phyloP scores from a whole-genome alignment of 2,888 invertebrate genomes.

The Lasius fuliginosus region DNA sequence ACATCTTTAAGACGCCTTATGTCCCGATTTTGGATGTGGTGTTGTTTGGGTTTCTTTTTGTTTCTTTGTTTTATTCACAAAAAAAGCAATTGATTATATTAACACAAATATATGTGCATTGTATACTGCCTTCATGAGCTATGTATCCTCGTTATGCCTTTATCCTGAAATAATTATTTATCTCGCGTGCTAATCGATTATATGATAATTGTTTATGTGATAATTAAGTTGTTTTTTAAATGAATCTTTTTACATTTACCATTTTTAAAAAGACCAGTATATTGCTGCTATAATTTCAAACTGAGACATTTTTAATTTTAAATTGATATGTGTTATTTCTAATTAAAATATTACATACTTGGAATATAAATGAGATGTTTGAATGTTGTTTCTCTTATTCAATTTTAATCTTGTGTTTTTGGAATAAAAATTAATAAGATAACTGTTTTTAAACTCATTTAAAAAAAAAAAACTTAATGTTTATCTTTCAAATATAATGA shows the following conservation, averaged over 20 bases:
- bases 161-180: neutral
- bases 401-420: too few relatives aligned
- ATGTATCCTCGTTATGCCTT: neutral
- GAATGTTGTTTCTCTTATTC: too few relatives aligned
- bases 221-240: neutral
- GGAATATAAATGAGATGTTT: too few relatives aligned
- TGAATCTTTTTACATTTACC: neutral
- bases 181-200: neutral
- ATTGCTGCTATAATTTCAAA: neutral
- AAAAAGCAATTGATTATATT: neutral
- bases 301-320: neutral
- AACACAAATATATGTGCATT: neutral
- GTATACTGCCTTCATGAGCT: neutral
- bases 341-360: too few relatives aligned
- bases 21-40: too few relatives aligned
- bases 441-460: neutral
- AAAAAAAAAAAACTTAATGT: neutral
- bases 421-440: neutral
- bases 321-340: too few relatives aligned
- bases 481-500: neutral
- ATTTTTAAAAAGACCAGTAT: neutral
- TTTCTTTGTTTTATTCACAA: neutral
- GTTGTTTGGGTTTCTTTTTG: too few relatives aligned
- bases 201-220: neutral
- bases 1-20: too few relatives aligned